These are phyloP conservation scores for Stenchaetothrips biformis DNA, from an alignment of 2,888 invertebrate species.

Conservation along the genomic window DNA sequence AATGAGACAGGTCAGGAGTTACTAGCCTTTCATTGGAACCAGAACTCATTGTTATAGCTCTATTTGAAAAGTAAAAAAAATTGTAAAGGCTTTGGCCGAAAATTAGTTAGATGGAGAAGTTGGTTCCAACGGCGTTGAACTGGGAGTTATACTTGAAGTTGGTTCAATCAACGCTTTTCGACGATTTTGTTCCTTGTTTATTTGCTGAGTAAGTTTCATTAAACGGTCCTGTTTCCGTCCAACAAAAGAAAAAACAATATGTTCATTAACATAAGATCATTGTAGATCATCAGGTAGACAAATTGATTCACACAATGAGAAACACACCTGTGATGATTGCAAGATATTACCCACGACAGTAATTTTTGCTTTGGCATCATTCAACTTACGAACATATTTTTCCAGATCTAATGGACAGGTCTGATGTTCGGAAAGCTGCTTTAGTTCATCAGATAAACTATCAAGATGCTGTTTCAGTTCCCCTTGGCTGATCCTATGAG, in stretches of 20 bases:
- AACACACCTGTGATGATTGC: constrained; percentile 75
- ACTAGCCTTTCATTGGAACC: constrained; percentile 42
- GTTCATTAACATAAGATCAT: no score
- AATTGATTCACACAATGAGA: no score
- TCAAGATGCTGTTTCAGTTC: constrained; percentile 86
- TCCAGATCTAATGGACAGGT: constrained; percentile 78
- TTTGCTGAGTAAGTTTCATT: constrained; percentile 70
- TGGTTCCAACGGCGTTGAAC: not conserved
- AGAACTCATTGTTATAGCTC: constrained; percentile 27
- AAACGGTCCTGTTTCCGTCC: constrained; percentile 31
- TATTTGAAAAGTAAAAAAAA: no score
- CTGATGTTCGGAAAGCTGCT: constrained; percentile 72
- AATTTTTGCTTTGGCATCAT: constrained; percentile 84
- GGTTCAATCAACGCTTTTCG: constrained; percentile 5
- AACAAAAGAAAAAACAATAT: no score
- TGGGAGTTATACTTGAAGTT: not conserved
- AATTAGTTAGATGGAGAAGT: constrained; percentile 4
- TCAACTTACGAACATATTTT: constrained; percentile 80
- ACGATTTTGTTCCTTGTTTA: constrained; percentile 60
- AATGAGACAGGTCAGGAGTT: constrained; percentile 63
- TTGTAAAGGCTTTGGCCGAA: not conserved
- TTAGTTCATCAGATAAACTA: constrained; percentile 71
- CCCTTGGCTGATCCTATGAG: constrained; percentile 72
- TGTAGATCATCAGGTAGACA: no score
- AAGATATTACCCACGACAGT: constrained; percentile 85